A percentile compares a stretch with the other conserved stretches of the same genome.
phyloP scores from a whole-genome alignment of 1,140 invertebrate species.

The Trinorchestia longiramus region DNA sequence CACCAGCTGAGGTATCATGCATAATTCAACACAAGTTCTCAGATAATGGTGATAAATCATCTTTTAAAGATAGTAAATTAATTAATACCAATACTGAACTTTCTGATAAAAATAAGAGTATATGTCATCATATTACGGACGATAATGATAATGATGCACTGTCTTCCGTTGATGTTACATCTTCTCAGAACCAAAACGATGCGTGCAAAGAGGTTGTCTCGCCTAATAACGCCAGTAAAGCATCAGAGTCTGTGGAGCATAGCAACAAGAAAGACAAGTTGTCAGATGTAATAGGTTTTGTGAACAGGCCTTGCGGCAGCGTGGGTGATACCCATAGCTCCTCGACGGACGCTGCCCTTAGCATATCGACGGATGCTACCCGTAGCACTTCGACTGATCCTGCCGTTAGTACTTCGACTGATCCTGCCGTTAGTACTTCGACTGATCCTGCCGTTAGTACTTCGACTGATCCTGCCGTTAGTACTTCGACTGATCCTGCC shows the following conservation, averaged over 20 bases:
- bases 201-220: not conserved
- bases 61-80: not conserved
- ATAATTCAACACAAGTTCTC: not conserved
- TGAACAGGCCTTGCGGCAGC: not conserved
- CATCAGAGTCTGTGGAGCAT: not conserved
- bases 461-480: not conserved
- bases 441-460: not conserved
- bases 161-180: not conserved
- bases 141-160: not conserved
- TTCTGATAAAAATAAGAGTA: not conserved
- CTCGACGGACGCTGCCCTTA: not conserved
- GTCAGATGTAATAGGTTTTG: not conserved
- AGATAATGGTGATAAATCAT: not conserved
- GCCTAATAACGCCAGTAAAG: not conserved
- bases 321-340: not conserved
- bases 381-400: too few species aligned
- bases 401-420: too few species aligned
- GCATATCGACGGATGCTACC: not conserved
- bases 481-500: not conserved
- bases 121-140: not conserved
- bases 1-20: not conserved
- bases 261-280: not conserved
- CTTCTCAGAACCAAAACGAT: not conserved
- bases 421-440: too few species aligned
- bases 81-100: not conserved